phyloP scores from a whole-genome alignment of 1,140 invertebrate species.

The Bombyx mandarina region DNA sequence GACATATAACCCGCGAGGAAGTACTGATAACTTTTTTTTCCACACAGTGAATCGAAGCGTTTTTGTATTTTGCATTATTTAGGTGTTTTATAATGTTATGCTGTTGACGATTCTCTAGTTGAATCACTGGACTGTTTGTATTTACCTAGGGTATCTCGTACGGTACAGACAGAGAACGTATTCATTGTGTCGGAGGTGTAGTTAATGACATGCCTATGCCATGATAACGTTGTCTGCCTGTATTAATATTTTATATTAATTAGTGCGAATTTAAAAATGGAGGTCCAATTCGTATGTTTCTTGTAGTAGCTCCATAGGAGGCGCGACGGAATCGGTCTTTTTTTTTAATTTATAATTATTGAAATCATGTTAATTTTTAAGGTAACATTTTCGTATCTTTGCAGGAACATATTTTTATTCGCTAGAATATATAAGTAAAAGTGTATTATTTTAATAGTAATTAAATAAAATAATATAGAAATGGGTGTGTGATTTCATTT shows the following conservation, averaged over 20 bases:
- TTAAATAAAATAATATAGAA: conserved; percentile 57
- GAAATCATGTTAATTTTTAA: conserved; percentile 68
- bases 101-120: too few species aligned
- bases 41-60: too few species aligned
- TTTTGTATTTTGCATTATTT: too few species aligned
- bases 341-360: conserved; percentile 30
- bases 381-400: conserved; percentile 57
- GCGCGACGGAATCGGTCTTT: conserved; percentile 47
- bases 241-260: conserved; percentile 28
- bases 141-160: conserved; percentile 20
- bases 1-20: too few species aligned
- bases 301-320: conserved; percentile 44
- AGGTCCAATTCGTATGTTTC: conserved; percentile 66
- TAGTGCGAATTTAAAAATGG: conserved; percentile 61
- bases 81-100: too few species aligned
- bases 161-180: not conserved
- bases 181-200: not conserved
- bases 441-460: conserved; percentile 60
- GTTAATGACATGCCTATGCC: conserved; percentile 5
- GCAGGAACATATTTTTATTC: conserved; percentile 60
- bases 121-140: conserved; percentile 4
- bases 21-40: too few species aligned
- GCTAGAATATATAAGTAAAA: conserved; percentile 65
- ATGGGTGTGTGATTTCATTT: conserved; percentile 29
- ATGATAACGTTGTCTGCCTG: conserved; percentile 21